Evolutionary conservation across 1,140 invertebrate genomes (phyloP).

Genomic region (Leucophenga varia): DNA sequence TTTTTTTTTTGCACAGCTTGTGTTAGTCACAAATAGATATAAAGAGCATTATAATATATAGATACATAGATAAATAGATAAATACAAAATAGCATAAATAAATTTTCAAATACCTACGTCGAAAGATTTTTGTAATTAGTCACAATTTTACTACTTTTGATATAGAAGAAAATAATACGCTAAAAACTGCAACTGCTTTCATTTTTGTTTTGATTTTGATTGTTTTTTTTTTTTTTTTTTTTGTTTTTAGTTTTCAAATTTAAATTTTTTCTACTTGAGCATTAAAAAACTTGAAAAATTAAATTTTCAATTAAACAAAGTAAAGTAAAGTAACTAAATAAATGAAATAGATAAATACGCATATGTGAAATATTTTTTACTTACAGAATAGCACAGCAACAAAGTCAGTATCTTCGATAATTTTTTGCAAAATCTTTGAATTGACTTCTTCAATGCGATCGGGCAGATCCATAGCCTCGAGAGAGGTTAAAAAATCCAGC

Average conservation of each 20-base stretch:
- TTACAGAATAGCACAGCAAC: constrained; percentile 95
- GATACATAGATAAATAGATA: constrained; percentile 21
- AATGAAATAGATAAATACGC: constrained; percentile 1
- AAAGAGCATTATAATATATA: constrained; percentile 26
- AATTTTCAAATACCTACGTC: constrained; percentile 23
- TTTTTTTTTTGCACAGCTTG: constrained; percentile 8
- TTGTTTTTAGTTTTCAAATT: constrained; percentile 28
- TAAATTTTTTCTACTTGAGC: constrained; percentile 18
- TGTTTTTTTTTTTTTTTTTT: constrained; percentile 1
- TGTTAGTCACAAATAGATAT: constrained; percentile 37
- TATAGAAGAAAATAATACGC: constrained; percentile 19
- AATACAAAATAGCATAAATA: constrained; percentile 6
- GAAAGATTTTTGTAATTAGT: constrained; percentile 40
- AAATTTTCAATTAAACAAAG: constrained; percentile 14
- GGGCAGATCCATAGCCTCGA: constrained; percentile 93
- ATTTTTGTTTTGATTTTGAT: too few relatives aligned
- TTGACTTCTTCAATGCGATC: constrained; percentile 95
- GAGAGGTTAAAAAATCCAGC: constrained; percentile 87
- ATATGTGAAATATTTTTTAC: constrained; percentile 56
- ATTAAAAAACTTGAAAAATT: constrained; percentile 28
- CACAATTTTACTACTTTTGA: constrained; percentile 29
- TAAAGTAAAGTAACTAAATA: constrained; percentile 10
- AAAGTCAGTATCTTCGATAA: constrained; percentile 88
- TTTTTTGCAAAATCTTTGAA: constrained; percentile 85
- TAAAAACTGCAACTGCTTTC: constrained; percentile 55